Percentiles rank a stretch among this genome's conserved stretches.
These are phyloP conservation scores for Sylvia atricapilla DNA, from an alignment of 2,113 vertebrate genomes.

Conservation along the genomic window DNA sequence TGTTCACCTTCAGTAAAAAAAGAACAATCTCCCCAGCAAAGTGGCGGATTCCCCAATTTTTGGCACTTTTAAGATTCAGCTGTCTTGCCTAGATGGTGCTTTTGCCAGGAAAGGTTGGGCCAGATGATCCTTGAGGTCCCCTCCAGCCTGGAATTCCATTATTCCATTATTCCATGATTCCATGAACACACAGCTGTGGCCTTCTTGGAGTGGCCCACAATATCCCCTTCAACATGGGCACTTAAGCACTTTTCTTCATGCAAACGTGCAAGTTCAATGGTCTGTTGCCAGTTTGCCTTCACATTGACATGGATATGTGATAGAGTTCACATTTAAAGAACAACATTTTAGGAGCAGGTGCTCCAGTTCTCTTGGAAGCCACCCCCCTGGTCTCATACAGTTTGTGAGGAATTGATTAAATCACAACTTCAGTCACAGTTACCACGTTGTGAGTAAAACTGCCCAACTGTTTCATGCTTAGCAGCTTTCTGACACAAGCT, in stretches of 20 bases:
- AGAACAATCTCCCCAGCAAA: neutral
- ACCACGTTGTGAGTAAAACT: neutral
- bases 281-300: neutral
- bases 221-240: fast-evolving
- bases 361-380: neutral
- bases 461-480: constrained; percentile 38
- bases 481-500: constrained; percentile 55
- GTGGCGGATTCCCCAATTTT: neutral
- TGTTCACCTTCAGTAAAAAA: no score
- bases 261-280: neutral
- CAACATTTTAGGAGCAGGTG: neutral
- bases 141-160: neutral
- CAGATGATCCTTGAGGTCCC: no score
- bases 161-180: neutral
- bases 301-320: fast-evolving
- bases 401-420: neutral
- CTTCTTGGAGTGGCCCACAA: no score
- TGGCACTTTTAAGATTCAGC: neutral
- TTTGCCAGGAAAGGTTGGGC: neutral
- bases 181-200: fast-evolving
- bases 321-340: fast-evolving
- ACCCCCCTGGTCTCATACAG: fast-evolving
- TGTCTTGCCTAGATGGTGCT: neutral
- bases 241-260: fast-evolving
- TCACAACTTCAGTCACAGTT: neutral